Percentiles rank a stretch among this genome's conserved stretches.
These are phyloP conservation scores for Kudoa iwatai DNA, from an alignment of 30 jellyfish, hydroid and myxozoan species.

Conservation along the genomic window DNA sequence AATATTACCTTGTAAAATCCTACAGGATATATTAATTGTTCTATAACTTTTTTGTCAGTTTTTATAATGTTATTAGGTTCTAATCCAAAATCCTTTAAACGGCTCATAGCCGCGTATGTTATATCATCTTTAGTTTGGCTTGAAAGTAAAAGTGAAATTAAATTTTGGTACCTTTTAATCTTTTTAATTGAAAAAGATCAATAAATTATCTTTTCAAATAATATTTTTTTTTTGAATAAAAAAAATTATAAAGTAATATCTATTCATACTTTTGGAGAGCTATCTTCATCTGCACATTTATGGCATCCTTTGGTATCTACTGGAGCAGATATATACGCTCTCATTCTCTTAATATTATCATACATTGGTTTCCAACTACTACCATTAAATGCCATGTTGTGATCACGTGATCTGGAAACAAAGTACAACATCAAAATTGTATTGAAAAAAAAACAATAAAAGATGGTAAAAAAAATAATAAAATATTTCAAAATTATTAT, in stretches of 20 bases:
- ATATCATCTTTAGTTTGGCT: slow-evolving; percentile 68
- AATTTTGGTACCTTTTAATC: slow-evolving; percentile 29
- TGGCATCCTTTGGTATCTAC: slow-evolving; percentile 86
- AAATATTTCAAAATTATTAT: too few relatives aligned
- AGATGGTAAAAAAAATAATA: too few relatives aligned
- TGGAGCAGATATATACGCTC: slow-evolving; percentile 28
- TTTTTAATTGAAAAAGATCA: background rate
- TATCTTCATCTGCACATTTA: slow-evolving; percentile 51
- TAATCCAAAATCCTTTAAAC: slow-evolving; percentile 25
- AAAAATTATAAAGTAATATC: too few relatives aligned
- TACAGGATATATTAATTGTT: slow-evolving; percentile 30
- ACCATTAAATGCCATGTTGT: too few relatives aligned
- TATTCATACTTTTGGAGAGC: slow-evolving; percentile 13
- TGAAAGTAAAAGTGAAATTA: slow-evolving; percentile 53
- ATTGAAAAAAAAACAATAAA: too few relatives aligned
- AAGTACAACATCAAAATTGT: too few relatives aligned
- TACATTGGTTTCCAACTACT: slow-evolving; percentile 23
- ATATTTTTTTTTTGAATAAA: too few relatives aligned
- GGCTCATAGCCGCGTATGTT: slow-evolving; percentile 55
- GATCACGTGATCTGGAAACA: too few relatives aligned
- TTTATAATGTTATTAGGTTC: slow-evolving; percentile 6
- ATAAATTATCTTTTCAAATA: too few relatives aligned
- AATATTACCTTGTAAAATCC: slow-evolving; percentile 45
- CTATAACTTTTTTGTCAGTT: slow-evolving; percentile 14
- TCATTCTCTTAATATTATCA: slow-evolving; percentile 23